These are phyloP conservation scores for Stichodactyla helianthus DNA, from an alignment of 64 coral and sea anemone species.

Conservation along the genomic window DNA sequence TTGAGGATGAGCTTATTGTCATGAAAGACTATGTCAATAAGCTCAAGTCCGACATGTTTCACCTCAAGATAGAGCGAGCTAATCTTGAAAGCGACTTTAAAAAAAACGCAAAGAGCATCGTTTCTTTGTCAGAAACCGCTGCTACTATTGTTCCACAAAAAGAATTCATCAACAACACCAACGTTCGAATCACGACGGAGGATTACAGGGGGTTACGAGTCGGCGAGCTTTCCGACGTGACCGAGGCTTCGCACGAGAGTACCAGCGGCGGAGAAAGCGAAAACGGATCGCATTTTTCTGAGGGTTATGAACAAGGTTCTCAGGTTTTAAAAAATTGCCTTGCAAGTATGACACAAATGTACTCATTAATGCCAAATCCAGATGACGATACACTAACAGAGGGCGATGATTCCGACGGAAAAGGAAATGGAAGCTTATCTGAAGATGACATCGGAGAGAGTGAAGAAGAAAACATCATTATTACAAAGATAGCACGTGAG, in stretches of 20 bases:
- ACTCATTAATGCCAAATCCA: conserved; percentile 64
- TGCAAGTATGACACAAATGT: conserved; percentile 78
- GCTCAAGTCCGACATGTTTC: conserved; percentile 78
- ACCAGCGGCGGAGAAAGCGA: conserved; percentile 63
- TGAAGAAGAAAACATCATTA: conserved; percentile 87
- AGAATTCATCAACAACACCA: background rate
- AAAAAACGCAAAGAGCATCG: conserved; percentile 31
- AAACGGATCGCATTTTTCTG: conserved; percentile 76
- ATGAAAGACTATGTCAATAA: conserved; percentile 77
- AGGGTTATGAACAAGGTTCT: conserved; percentile 53
- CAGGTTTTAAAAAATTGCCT: conserved; percentile 67
- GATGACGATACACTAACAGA: conserved; percentile 65
- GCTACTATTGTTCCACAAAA: conserved; percentile 25
- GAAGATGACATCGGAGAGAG: conserved; percentile 84
- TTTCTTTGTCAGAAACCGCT: conserved; percentile 16
- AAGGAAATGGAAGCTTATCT: conserved; percentile 68
- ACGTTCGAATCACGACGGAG: background rate
- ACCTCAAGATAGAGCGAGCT: conserved; percentile 76
- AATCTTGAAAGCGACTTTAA: conserved; percentile 77
- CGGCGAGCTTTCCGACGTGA: conserved; percentile 71
- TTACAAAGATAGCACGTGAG: conserved; percentile 79
- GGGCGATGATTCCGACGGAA: conserved; percentile 64
- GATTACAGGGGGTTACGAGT: background rate
- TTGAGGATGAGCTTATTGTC: conserved; percentile 74
- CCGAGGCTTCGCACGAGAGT: conserved; percentile 84